Evolutionary conservation across 2,797 vertebrate genomes (phyloP), one percentile per base, ranked within the genome.

Genomic region (Apodemus agrarius): DNA sequence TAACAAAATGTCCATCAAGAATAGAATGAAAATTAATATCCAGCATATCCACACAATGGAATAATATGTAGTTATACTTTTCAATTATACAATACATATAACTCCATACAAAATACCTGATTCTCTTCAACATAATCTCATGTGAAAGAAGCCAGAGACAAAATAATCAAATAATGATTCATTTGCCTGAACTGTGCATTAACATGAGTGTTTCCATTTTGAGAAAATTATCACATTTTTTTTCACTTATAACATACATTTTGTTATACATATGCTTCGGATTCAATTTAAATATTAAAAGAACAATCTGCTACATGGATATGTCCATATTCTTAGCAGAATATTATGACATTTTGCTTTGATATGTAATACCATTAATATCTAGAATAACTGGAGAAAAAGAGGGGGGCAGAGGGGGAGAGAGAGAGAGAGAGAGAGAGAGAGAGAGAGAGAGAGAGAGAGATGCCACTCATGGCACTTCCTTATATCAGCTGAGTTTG

Each of bases 21-120:
- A 93, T 21, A 24, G 7, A 92, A 90, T 84, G 46, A 91, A 95
- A 96, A 94, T 43, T 84, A 92, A 92, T 63, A 49, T 34, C n/a
- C 86, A n/a, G 11, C 75, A 31, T 63, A 81, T 75, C 52, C 57
- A 90, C 21, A 79, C 63, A 80, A 78, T 57, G 10, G 31, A 95
- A 61, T 40, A 89, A 67, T 89, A 75, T n/a, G 67, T 93, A 91
- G 43, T 63, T 65, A 88, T 40, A 76, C 0, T 54, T 52, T 93
- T 81, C 40, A 63, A 0, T 72, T n/a, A 43, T 24, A 90, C 21
- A 34, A n/a, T 37, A 59, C 26, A 63, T 26, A 87, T 5, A 65
- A 31, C 37, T 52, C 46, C 11, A 11, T 31, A 54, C 21, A 82
- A 82, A n/a, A 46, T 57, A 52, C 16, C 46, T 84, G 69, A 34